phyloP scores from a whole-genome alignment of 2,113 vertebrate species.

The Lontra canadensis region DNA sequence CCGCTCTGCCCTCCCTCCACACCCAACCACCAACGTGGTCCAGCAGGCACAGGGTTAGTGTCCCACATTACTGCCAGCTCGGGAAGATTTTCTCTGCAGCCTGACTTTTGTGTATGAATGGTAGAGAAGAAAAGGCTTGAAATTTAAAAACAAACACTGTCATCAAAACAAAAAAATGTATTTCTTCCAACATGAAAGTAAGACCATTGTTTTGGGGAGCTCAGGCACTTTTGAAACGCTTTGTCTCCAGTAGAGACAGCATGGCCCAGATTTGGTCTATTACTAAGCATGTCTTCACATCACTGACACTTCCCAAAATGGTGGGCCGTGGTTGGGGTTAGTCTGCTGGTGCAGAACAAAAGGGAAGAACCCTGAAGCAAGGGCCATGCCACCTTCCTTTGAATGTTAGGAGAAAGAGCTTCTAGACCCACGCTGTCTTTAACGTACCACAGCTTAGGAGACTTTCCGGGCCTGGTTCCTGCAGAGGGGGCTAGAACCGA shows the following conservation, averaged over 20 bases:
- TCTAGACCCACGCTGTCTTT: neutral
- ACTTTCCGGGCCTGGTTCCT: neutral
- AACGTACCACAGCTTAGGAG: neutral
- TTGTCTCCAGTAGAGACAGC: neutral
- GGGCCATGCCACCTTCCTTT: neutral
- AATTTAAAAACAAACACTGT: neutral
- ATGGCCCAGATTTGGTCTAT: neutral
- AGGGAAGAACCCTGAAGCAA: neutral
- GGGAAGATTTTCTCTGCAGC: neutral
- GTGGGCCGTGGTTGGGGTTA: neutral
- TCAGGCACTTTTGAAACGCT: neutral
- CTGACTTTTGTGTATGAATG: neutral
- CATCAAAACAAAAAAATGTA: neutral
- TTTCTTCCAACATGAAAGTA: neutral
- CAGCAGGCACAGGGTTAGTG: neutral
- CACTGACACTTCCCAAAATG: neutral
- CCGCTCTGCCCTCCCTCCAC: neutral
- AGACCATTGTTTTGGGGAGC: neutral
- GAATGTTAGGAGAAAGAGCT: too few relatives aligned
- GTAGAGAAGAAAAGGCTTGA: neutral
- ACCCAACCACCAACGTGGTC: neutral
- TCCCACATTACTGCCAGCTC: neutral
- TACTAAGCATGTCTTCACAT: neutral
- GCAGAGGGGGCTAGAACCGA: neutral
- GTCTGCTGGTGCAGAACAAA: neutral